phyloP scores from a whole-genome alignment of 2,113 vertebrate genomes.

The Brachyistius frenatus region DNA sequence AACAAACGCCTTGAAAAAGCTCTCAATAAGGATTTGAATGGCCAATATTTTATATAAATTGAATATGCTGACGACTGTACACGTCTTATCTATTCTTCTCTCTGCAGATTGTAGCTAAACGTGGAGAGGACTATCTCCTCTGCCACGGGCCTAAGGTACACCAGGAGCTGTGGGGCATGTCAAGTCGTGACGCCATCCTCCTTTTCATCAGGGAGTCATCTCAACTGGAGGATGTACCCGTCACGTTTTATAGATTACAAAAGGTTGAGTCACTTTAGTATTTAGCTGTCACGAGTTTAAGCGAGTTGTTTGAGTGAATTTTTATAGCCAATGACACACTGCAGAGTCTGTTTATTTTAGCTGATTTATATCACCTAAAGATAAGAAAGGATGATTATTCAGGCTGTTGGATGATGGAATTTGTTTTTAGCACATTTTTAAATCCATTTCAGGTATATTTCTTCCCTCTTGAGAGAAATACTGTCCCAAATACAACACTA shows the following conservation, averaged over 20 bases:
- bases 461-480: neutral
- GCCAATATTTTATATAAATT: neutral
- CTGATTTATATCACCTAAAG: neutral
- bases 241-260: constrained; percentile 91
- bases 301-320: neutral
- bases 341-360: neutral
- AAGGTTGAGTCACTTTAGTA: constrained; percentile 83
- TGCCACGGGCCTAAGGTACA: constrained; percentile 90
- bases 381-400: neutral
- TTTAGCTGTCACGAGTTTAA: neutral
- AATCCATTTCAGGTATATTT: neutral
- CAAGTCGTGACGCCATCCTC: constrained; percentile 85
- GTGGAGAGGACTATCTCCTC: constrained; percentile 89
- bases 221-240: constrained; percentile 90
- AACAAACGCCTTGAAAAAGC: neutral
- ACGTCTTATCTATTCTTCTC: neutral
- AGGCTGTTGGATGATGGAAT: neutral
- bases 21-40: neutral
- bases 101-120: constrained; percentile 88
- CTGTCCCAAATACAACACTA: constrained; percentile 1
- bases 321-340: neutral
- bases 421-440: constrained; percentile 10
- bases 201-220: constrained; percentile 91
- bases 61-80: neutral
- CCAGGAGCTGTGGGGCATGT: constrained; percentile 88